Evolutionary conservation across 2,797 vertebrate species (phyloP).

Genomic region (Danio tinwini): DNA sequence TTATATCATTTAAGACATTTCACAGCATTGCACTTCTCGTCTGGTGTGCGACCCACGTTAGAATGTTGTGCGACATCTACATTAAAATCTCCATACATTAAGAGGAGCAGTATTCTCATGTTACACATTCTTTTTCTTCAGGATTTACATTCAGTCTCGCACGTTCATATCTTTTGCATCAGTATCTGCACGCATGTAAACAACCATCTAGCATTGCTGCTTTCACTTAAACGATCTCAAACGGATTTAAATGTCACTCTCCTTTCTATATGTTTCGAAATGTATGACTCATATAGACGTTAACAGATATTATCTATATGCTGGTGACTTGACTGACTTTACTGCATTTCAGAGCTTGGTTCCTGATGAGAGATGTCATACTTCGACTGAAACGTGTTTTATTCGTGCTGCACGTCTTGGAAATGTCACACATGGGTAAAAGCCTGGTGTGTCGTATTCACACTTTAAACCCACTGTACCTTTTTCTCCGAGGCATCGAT

Average conservation of each 20-base stretch:
- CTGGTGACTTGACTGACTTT: constrained; percentile 9
- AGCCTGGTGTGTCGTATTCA: constrained; percentile 33
- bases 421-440: constrained; percentile 50
- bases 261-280: not conserved
- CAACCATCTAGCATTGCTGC: not conserved
- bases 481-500: constrained; percentile 66
- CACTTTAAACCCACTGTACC: constrained; percentile 50
- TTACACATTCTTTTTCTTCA: constrained; percentile 12
- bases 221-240: not conserved
- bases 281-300: not conserved
- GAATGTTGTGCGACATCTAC: not conserved
- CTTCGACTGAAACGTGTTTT: constrained; percentile 16
- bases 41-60: too few relatives aligned
- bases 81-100: not conserved
- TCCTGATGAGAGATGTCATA: constrained; percentile 5
- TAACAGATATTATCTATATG: not conserved
- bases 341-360: constrained; percentile 5
- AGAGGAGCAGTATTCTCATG: constrained; percentile 37
- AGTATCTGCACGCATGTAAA: too few relatives aligned
- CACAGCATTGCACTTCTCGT: too few relatives aligned
- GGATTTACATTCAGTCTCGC: not conserved
- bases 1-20: too few relatives aligned
- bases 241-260: constrained; percentile 12
- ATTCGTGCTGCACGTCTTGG: constrained; percentile 38
- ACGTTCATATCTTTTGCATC: not conserved